phyloP scores from a whole-genome alignment of 2,113 vertebrate species.

The Bungarus multicinctus region DNA sequence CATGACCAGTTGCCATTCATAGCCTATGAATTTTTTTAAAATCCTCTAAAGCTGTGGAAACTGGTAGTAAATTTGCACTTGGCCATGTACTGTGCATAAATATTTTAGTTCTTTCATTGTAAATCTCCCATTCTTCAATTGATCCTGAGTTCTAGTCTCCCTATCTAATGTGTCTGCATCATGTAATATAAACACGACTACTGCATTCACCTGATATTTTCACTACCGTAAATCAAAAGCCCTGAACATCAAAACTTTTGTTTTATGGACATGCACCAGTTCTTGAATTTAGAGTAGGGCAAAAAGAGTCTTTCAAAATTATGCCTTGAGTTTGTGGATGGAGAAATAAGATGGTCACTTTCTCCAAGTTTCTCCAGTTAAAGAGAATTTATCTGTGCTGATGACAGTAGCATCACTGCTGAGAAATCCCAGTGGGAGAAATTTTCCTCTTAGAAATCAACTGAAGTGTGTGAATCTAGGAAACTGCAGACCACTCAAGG shows the following conservation, averaged over 20 bases:
- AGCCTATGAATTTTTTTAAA: background rate
- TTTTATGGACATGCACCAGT: background rate
- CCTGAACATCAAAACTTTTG: background rate
- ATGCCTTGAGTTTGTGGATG: background rate
- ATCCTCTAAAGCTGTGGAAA: background rate
- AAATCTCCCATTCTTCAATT: background rate
- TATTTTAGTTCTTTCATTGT: background rate
- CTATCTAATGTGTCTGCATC: background rate
- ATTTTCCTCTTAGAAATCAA: background rate
- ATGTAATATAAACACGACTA: background rate
- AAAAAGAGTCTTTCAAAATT: background rate
- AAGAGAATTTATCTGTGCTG: background rate
- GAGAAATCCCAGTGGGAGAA: background rate
- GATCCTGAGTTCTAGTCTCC: background rate
- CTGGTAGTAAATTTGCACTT: background rate
- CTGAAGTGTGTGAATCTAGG: background rate
- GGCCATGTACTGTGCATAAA: background rate
- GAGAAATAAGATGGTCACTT: background rate
- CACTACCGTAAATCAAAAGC: background rate
- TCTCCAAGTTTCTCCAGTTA: background rate
- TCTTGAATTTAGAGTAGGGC: background rate
- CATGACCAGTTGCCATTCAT: background rate
- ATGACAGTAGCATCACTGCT: background rate
- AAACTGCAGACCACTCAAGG: background rate
- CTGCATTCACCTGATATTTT: background rate